Conservation (phyloP, 2,888 invertebrate species). For the Charanyca ferruginea region DNA sequence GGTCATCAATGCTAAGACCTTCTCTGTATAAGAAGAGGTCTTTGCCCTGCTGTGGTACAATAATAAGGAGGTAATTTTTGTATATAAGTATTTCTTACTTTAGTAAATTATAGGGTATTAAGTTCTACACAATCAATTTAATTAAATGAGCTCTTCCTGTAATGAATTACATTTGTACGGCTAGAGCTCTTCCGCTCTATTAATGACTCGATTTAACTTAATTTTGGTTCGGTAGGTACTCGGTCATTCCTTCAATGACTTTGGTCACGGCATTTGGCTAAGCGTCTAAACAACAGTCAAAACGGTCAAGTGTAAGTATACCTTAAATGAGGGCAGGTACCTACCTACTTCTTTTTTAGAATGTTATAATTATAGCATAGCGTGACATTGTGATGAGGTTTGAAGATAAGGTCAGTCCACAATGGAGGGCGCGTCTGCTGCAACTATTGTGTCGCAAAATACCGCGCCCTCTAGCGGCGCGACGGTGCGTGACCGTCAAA, state of each 20-base stretch:
- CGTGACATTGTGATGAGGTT: slow-evolving; percentile 65
- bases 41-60: no score
- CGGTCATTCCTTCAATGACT: slow-evolving; percentile 51
- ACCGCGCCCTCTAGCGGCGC: slow-evolving; percentile 79
- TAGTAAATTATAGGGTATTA: background rate
- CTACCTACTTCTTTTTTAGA: slow-evolving; percentile 36
- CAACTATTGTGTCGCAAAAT: slow-evolving; percentile 71
- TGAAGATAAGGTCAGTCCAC: slow-evolving; percentile 77
- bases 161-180: background rate
- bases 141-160: background rate
- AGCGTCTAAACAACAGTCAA: slow-evolving; percentile 36
- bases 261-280: slow-evolving; percentile 52
- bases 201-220: slow-evolving; percentile 33
- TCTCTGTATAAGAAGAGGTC: no score
- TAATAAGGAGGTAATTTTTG: no score
- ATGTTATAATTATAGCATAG: slow-evolving; percentile 66
- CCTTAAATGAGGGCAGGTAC: slow-evolving; percentile 28
- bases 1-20: no score
- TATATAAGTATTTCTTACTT: no score
- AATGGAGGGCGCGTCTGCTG: slow-evolving; percentile 76
- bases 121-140: slow-evolving; percentile 6
- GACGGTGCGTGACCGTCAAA: slow-evolving; percentile 74
- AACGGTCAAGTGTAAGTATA: slow-evolving; percentile 41
- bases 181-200: slow-evolving; percentile 16
- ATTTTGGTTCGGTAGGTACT: slow-evolving; percentile 35